Percentiles rank a stretch among this genome's conserved stretches.
Conservation (phyloP, 2,797 vertebrate species). For the Chelmon rostratus region DNA sequence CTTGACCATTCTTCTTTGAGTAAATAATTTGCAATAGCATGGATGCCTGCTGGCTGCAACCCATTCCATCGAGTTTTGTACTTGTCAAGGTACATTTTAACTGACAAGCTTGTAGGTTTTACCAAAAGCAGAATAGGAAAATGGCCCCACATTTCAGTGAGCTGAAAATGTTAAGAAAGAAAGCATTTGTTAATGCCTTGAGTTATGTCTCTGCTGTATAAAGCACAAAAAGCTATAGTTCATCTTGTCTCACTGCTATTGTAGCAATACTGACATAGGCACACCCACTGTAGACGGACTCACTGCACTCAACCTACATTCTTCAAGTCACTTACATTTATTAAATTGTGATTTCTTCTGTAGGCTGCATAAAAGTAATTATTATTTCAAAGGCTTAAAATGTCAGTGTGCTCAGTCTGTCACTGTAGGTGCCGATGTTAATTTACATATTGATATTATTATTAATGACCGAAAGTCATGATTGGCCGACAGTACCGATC, state of each 20-base stretch:
- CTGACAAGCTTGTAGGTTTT: conserved; percentile 34
- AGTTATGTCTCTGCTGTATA: neutral
- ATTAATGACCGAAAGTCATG: conserved; percentile 24
- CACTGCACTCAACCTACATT: neutral
- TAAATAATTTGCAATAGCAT: conserved; percentile 17
- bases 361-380: conserved; percentile 6
- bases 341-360: conserved; percentile 8
- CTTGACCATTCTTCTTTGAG: conserved; percentile 34
- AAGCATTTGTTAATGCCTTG: neutral
- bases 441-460: conserved; percentile 21
- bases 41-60: conserved; percentile 23
- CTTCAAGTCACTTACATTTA: neutral
- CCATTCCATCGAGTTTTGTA: conserved; percentile 25
- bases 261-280: neutral
- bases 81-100: conserved; percentile 18
- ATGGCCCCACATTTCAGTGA: neutral
- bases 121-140: conserved; percentile 7
- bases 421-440: neutral
- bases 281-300: conserved; percentile 15
- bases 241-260: conserved; percentile 4
- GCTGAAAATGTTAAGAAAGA: conserved; percentile 13
- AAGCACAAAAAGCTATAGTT: conserved; percentile 16
- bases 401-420: conserved; percentile 20
- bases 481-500: conserved; percentile 29
- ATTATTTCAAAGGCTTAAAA: conserved; percentile 6